Evolutionary conservation across 92 coral and sea anemone genomes (phyloP).

Genomic region (Pocillopora meandrina): DNA sequence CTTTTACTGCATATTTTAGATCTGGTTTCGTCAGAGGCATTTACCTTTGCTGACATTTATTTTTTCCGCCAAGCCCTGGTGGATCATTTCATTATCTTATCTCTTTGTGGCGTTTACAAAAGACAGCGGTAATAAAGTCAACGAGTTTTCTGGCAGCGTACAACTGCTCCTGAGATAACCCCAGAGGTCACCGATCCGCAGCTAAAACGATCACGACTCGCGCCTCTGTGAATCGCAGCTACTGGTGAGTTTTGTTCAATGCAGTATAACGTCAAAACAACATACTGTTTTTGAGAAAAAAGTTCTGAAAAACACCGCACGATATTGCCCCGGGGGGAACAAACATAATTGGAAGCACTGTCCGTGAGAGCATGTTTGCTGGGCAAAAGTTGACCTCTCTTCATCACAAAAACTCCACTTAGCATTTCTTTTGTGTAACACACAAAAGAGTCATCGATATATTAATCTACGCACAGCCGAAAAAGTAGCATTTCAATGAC

Average conservation of each 20-base stretch:
- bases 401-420: conserved; percentile 14
- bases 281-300: neutral
- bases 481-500: neutral
- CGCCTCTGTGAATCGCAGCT: neutral
- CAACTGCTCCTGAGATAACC: neutral
- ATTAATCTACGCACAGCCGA: neutral
- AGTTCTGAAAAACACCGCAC: neutral
- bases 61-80: neutral
- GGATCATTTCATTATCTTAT: conserved; percentile 23
- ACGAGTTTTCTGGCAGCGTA: neutral
- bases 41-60: neutral
- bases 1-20: neutral
- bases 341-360: neutral
- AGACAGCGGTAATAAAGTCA: conserved; percentile 22
- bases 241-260: neutral
- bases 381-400: neutral
- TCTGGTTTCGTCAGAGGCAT: neutral
- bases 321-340: neutral
- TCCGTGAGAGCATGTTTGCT: conserved; percentile 10
- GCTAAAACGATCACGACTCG: neutral
- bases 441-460: conserved; percentile 7
- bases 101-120: conserved; percentile 20
- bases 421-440: neutral
- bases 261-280: neutral
- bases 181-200: neutral